Base-by-base conservation (phyloP, 2,888 invertebrate species). In the Malthinus flaveolus region DNA sequence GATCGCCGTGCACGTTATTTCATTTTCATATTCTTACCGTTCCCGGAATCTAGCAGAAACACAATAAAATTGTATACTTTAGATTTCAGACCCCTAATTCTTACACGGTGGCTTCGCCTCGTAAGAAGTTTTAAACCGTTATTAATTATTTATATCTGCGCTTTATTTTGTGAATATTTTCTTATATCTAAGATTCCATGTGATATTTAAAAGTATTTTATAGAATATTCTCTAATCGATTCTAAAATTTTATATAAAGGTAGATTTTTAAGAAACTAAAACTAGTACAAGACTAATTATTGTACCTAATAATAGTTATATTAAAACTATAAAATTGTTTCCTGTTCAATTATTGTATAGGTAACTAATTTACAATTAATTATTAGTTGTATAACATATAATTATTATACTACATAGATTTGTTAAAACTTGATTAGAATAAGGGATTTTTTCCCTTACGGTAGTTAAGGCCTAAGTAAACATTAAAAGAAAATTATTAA, bases 391-490 rank as follows among this genome's bases (percentile, higher is more conserved):
- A 47, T 48, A 47, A 33, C 15, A 32, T 36, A 15, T 44, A 45
- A 7, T 9, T 32, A 45, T 15, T 50, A 50, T 12, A 33, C 47
- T 44, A 15, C 10, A 36, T 33, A 49, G 23, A 56, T 44, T 49
- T 45, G 39, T 37, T 31, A 33, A 15, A 39, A 39, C 23, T 42
- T 42, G 39, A 15, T 53, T 59, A 54, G 37, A 36, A 54, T 36
- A 53, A 54, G 59, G 59, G 59, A 55, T 45, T 55, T 35, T 15
- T 11, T 39, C 61, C 62, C 54, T 58, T 58, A 56, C 59, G 58
- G 65, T 65, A 63, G 65, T 65, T 61, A 58, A 65, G 65, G 65
- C 65, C 65, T 65, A 65, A 64, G 53, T 57, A 58, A 42, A 49
- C 49, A 44, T 42, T 39, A 49, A 46, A 44, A 51, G 32, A 45